Percentiles rank a stretch among this genome's conserved stretches.
Conservation (phyloP, 1,140 invertebrate genomes). For the Drosophila azteca region DNA sequence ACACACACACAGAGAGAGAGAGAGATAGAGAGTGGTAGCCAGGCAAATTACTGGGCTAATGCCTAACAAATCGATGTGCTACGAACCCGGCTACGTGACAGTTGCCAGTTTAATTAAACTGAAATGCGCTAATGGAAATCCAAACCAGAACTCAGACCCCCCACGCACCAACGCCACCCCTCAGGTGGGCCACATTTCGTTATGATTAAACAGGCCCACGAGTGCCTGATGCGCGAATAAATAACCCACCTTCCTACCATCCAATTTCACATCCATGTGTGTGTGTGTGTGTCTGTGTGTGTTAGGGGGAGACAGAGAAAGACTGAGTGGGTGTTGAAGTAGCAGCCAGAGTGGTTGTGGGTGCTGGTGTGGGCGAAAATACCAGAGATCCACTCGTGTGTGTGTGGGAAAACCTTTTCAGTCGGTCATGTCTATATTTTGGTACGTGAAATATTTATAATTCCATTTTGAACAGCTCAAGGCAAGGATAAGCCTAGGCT, state of each 20-base stretch:
- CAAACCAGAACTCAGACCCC: slow-evolving; percentile 11
- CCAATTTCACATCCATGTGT: neutral
- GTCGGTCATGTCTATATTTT: slow-evolving; percentile 60
- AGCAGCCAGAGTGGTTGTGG: neutral
- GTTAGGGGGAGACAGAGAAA: neutral
- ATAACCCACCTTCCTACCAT: slow-evolving; percentile 12
- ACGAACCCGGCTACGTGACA: slow-evolving; percentile 58
- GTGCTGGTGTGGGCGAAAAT: no score
- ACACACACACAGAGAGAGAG: neutral
- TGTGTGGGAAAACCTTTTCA: slow-evolving; percentile 29
- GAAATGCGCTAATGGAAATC: slow-evolving; percentile 66
- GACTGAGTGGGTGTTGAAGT: neutral
- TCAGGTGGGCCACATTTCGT: slow-evolving; percentile 46
- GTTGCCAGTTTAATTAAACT: slow-evolving; percentile 75
- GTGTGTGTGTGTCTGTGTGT: no score
- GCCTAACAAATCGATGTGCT: slow-evolving; percentile 64
- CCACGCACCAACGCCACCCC: neutral
- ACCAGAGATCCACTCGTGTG: neutral
- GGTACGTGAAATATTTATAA: slow-evolving; percentile 63
- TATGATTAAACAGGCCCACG: slow-evolving; percentile 51
- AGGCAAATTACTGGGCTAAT: slow-evolving; percentile 50
- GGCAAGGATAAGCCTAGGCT: slow-evolving; percentile 60
- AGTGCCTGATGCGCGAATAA: slow-evolving; percentile 53
- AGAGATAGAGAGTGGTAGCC: neutral
- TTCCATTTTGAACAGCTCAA: slow-evolving; percentile 65